These are phyloP conservation scores for Melanotaenia nigrans DNA, from an alignment of 2,797 vertebrate genomes.

Conservation along the genomic window DNA sequence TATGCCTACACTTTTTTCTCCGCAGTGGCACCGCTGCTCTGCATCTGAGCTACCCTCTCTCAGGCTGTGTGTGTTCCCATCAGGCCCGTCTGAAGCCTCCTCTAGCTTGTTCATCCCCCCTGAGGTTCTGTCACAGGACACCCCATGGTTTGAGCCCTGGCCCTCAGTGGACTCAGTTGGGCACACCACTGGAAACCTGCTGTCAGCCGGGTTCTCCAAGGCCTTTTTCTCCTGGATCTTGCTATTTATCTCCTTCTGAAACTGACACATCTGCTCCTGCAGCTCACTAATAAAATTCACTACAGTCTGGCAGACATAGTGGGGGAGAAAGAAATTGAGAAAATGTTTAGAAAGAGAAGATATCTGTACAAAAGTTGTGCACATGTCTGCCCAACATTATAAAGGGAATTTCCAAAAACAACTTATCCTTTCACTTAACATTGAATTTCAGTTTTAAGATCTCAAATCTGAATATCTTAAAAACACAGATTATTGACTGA, in stretches of 20 bases:
- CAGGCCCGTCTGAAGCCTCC: conserved; percentile 58
- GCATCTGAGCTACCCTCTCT: conserved; percentile 77
- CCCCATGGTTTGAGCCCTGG: conserved; percentile 46
- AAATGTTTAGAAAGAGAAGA: conserved; percentile 48
- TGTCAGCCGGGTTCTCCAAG: conserved; percentile 78
- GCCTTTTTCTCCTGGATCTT: conserved; percentile 93
- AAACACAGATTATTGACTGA: conserved; percentile 26
- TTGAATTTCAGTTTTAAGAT: background rate
- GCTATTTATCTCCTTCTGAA: conserved; percentile 95
- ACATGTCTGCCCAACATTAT: background rate
- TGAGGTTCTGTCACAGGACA: conserved; percentile 51
- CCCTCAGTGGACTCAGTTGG: conserved; percentile 55
- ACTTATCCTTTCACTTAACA: background rate
- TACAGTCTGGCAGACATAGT: conserved; percentile 87
- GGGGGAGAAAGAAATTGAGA: conserved; percentile 28
- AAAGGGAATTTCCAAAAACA: background rate
- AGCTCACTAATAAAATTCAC: conserved; percentile 99
- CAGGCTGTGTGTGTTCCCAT: conserved; percentile 44
- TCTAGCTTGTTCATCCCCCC: conserved; percentile 51
- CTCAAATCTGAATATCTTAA: conserved; percentile 1
- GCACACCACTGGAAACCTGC: conserved; percentile 62
- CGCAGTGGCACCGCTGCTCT: conserved; percentile 81
- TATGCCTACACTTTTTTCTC: conserved; percentile 89
- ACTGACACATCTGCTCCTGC: conserved; percentile 97
- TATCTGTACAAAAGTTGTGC: conserved; percentile 11